A percentile compares a stretch with the other conserved stretches of the same genome.
Conservation (phyloP, 2,888 invertebrate species). For the Podabrus alpinus region DNA sequence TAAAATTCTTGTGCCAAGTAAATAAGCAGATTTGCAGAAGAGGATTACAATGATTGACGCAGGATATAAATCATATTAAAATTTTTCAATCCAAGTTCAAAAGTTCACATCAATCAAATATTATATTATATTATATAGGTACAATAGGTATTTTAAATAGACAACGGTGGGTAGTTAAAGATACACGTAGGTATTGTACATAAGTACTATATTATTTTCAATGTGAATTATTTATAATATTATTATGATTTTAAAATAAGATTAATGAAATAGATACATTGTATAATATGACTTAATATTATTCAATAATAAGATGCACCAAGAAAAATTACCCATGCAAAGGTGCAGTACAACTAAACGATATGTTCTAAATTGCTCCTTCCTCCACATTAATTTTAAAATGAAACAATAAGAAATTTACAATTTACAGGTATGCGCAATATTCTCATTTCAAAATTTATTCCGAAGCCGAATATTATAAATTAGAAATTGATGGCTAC, state of each 20-base stretch:
- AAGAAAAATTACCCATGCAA: neutral
- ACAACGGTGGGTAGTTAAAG: neutral
- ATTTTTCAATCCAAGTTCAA: neutral
- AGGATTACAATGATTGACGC: neutral
- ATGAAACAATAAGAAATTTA: neutral
- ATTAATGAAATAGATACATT: neutral
- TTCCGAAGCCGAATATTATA: constrained; percentile 89
- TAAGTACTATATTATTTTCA: neutral
- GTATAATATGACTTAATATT: neutral
- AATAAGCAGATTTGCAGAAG: neutral
- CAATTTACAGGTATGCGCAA: constrained; percentile 74
- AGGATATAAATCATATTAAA: neutral
- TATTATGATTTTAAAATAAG: neutral
- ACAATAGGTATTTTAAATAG: neutral
- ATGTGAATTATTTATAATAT: neutral
- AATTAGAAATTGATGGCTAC: constrained; percentile 89
- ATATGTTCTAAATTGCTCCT: neutral
- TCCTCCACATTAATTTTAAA: neutral
- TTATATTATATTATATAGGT: neutral
- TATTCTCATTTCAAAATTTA: constrained; percentile 92
- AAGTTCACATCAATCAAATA: neutral
- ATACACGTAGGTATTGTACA: neutral
- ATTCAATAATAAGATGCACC: neutral
- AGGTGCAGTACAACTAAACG: neutral
- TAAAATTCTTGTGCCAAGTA: neutral